Conservation (phyloP, 1,140 invertebrate genomes). For the Drosophila lowei region DNA sequence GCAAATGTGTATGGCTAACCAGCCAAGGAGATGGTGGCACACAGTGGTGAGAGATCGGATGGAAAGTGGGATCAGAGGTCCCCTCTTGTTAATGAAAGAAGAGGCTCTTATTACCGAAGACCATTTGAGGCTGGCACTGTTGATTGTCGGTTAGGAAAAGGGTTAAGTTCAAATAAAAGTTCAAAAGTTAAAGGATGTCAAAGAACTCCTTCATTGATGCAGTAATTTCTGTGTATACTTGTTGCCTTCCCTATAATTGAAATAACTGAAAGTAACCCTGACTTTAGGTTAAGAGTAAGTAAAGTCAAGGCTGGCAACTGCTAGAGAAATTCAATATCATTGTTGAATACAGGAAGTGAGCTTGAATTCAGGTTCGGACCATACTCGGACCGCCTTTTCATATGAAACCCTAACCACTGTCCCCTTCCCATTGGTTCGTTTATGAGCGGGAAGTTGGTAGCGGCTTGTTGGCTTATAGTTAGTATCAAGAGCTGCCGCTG, state of each 20-base stretch:
- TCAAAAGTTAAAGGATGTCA: too few relatives aligned
- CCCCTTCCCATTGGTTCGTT: conserved; percentile 46
- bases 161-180: not conserved
- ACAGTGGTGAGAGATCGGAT: conserved; percentile 34
- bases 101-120: too few relatives aligned
- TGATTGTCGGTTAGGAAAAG: too few relatives aligned
- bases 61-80: not conserved
- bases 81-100: not conserved
- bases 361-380: not conserved
- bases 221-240: too few relatives aligned
- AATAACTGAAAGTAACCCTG: too few relatives aligned
- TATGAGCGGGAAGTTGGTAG: conserved; percentile 54
- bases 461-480: conserved; percentile 65
- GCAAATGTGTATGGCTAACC: conserved; percentile 48
- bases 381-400: not conserved
- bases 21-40: conserved; percentile 18
- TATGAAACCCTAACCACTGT: conserved; percentile 32
- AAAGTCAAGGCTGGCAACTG: too few relatives aligned
- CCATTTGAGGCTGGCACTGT: too few relatives aligned
- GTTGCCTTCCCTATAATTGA: too few relatives aligned
- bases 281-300: too few relatives aligned
- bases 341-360: not conserved
- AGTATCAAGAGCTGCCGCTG: conserved; percentile 36
- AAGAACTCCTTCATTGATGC: too few relatives aligned
- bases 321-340: not conserved